Evolutionary conservation across 1,140 invertebrate genomes (phyloP).

Genomic region (Calosoma granatense): DNA sequence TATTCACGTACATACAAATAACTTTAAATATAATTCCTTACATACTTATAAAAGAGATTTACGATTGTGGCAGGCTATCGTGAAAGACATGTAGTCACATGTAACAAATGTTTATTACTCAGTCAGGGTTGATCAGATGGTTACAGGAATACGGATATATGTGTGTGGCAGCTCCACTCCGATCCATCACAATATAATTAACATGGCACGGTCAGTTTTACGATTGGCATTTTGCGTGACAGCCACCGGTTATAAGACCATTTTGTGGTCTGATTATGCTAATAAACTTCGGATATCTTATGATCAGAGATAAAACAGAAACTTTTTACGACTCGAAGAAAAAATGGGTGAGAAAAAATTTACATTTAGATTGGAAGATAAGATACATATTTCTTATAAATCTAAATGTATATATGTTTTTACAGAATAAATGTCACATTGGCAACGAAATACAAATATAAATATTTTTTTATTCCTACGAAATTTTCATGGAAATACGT

Average conservation of each 20-base stretch:
- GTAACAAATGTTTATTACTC: conserved; percentile 1
- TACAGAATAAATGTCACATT: too few relatives aligned
- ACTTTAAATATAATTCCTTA: conserved; percentile 3
- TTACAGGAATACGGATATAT: neutral
- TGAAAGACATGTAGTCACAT: neutral
- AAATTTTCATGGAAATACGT: too few relatives aligned
- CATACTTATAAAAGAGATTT: conserved; percentile 1
- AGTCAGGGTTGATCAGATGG: neutral
- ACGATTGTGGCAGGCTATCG: neutral
- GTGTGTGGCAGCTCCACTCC: neutral
- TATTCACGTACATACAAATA: neutral
- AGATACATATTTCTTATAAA: too few relatives aligned
- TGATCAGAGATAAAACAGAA: neutral
- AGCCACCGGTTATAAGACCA: neutral
- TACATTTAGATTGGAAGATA: neutral
- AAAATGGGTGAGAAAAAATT: neutral
- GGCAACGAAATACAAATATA: too few relatives aligned
- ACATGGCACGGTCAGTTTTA: conserved; percentile 2
- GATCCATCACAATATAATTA: conserved; percentile 7
- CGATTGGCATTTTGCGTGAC: neutral
- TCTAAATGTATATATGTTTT: too few relatives aligned
- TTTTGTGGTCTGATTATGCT: conserved; percentile 3
- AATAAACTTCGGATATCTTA: neutral
- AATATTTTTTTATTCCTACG: too few relatives aligned
- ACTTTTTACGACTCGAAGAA: neutral